These are phyloP conservation scores for Acromyrmex heyeri DNA, from an alignment of 1,140 invertebrate genomes.

Conservation along the genomic window DNA sequence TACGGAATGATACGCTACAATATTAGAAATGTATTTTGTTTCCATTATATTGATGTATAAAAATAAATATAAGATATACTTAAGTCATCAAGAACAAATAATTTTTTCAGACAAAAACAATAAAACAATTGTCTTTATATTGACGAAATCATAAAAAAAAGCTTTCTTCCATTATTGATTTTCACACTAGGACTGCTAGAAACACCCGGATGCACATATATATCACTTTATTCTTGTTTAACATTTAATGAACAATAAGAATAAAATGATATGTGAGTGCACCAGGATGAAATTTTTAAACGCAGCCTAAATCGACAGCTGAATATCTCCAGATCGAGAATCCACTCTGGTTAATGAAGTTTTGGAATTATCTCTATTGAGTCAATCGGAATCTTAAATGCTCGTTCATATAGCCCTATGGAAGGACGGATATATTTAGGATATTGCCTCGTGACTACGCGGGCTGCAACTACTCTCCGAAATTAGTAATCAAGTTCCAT, in stretches of 20 bases:
- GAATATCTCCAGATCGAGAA: neutral
- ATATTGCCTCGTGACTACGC: conserved; percentile 51
- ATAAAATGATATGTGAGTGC: too few species aligned
- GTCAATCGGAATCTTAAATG: conserved; percentile 44
- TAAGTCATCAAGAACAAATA: neutral
- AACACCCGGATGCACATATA: too few species aligned
- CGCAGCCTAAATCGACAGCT: neutral
- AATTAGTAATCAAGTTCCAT: conserved; percentile 68
- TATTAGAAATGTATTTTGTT: neutral
- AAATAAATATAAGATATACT: neutral
- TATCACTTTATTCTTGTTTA: too few species aligned
- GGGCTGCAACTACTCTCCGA: conserved; percentile 60
- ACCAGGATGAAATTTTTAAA: too few species aligned
- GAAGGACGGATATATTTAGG: conserved; percentile 64
- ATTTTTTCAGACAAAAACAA: neutral
- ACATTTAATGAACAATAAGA: too few species aligned
- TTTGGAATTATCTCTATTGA: conserved; percentile 51
- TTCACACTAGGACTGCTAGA: neutral
- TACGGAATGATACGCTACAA: neutral
- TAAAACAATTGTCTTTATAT: neutral
- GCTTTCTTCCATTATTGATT: neutral
- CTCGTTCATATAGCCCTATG: conserved; percentile 38
- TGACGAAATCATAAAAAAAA: neutral
- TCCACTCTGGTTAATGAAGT: conserved; percentile 50
- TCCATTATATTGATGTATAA: neutral